These are phyloP conservation scores for Carlito syrichta DNA, from an alignment of 2,113 vertebrate genomes.

Conservation along the genomic window DNA sequence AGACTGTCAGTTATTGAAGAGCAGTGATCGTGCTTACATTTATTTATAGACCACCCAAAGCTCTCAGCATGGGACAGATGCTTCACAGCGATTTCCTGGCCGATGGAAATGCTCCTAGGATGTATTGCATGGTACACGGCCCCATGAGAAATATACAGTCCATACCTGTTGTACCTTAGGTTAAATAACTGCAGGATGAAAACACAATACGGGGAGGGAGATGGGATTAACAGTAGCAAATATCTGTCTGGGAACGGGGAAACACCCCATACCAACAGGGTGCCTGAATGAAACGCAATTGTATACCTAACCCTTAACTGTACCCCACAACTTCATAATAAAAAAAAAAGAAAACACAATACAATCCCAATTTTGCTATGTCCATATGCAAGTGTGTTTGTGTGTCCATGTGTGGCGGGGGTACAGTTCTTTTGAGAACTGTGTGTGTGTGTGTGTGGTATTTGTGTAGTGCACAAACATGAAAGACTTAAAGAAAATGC, in stretches of 20 bases:
- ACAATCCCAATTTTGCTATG: not conserved
- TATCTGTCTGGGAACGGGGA: too few species aligned
- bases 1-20: not conserved
- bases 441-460: not conserved
- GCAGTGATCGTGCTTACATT: not conserved
- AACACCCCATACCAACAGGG: too few species aligned
- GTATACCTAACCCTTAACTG: too few species aligned
- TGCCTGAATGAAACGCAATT: too few species aligned
- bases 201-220: too few species aligned
- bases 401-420: not conserved
- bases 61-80: not conserved
- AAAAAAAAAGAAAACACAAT: not conserved
- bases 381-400: not conserved
- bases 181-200: not conserved
- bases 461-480: not conserved
- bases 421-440: not conserved
- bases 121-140: accelerated
- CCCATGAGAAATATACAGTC: not conserved
- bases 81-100: not conserved
- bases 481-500: not conserved
- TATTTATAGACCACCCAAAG: not conserved
- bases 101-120: not conserved
- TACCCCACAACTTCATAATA: too few species aligned
- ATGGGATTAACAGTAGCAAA: too few species aligned
- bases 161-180: not conserved